Conservation (phyloP, 2,113 vertebrate species). For the Xenotilapia flavipinnis region DNA sequence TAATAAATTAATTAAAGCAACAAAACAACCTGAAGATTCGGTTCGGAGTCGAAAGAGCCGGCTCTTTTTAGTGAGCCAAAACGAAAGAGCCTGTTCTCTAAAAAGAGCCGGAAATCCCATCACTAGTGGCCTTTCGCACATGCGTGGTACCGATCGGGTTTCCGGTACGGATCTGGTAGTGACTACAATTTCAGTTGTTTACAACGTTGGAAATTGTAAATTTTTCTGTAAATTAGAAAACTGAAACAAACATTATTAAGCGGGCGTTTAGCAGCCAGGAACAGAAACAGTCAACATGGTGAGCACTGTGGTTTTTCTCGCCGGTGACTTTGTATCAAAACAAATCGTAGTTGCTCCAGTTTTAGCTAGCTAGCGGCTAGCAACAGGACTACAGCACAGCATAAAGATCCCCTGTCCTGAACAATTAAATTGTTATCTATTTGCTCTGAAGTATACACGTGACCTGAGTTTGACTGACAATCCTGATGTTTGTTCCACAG, state of each 20-base stretch:
- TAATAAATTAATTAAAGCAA: not conserved
- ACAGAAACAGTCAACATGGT: slow-evolving; percentile 37
- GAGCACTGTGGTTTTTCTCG: fast-evolving
- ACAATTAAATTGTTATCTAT: not conserved
- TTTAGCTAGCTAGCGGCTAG: slow-evolving; percentile 14
- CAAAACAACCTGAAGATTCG: fast-evolving
- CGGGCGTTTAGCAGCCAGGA: not conserved
- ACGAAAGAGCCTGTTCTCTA: fast-evolving
- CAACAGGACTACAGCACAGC: not conserved
- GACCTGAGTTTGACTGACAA: not conserved
- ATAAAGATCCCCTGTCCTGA: slow-evolving; percentile 58
- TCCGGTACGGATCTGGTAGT: not conserved
- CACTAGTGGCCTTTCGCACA: not conserved
- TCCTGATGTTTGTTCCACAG: slow-evolving; percentile 46
- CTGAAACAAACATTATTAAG: not conserved
- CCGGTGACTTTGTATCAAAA: not conserved
- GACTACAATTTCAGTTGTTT: not conserved
- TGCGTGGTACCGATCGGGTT: not conserved
- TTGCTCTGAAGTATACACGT: fast-evolving
- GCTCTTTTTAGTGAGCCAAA: fast-evolving
- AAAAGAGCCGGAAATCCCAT: not conserved
- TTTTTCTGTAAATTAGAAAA: not conserved
- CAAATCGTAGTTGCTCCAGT: not conserved
- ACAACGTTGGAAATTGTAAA: not conserved
- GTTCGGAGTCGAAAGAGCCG: fast-evolving